Evolutionary conservation across 1,140 invertebrate species (phyloP).

Genomic region (Helicoverpa zea): DNA sequence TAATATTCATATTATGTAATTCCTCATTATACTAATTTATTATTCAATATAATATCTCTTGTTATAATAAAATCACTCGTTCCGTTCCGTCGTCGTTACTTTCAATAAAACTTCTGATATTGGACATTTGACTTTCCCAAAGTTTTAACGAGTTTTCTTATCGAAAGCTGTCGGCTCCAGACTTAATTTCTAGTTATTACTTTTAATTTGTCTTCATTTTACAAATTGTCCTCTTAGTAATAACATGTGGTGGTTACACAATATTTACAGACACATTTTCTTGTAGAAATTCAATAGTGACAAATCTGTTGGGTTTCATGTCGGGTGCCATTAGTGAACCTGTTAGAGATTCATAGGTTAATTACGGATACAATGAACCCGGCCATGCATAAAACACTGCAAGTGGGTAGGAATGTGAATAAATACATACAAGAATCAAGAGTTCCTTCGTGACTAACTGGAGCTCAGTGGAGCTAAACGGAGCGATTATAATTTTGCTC

Average conservation of each 20-base stretch:
- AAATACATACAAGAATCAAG: slow-evolving; percentile 35
- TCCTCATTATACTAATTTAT: neutral
- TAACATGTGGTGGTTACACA: neutral
- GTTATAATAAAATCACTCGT: too few species aligned
- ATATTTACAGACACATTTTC: neutral
- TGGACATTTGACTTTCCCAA: slow-evolving; percentile 12
- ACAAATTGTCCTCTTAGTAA: slow-evolving; percentile 2
- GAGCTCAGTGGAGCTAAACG: slow-evolving; percentile 19
- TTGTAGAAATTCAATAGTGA: slow-evolving; percentile 1
- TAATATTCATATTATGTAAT: slow-evolving; percentile 17
- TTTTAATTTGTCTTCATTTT: slow-evolving; percentile 4
- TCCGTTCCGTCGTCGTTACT: neutral
- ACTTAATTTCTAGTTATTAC: neutral
- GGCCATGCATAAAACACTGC: slow-evolving; percentile 26
- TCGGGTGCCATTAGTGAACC: slow-evolving; percentile 22
- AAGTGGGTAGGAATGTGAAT: slow-evolving; percentile 47
- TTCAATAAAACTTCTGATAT: neutral
- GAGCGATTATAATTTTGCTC: slow-evolving; percentile 11
- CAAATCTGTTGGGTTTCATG: slow-evolving; percentile 15
- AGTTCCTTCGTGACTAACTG: slow-evolving; percentile 19
- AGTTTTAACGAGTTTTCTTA: slow-evolving; percentile 8
- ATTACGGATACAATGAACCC: slow-evolving; percentile 37
- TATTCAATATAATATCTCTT: neutral
- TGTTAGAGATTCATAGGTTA: slow-evolving; percentile 40
- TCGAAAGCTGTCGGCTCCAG: slow-evolving; percentile 2